Percentiles rank a stretch among this genome's conserved stretches.
These are phyloP conservation scores for Limulus polyphemus DNA, from an alignment of 2,888 invertebrate species.

Conservation along the genomic window DNA sequence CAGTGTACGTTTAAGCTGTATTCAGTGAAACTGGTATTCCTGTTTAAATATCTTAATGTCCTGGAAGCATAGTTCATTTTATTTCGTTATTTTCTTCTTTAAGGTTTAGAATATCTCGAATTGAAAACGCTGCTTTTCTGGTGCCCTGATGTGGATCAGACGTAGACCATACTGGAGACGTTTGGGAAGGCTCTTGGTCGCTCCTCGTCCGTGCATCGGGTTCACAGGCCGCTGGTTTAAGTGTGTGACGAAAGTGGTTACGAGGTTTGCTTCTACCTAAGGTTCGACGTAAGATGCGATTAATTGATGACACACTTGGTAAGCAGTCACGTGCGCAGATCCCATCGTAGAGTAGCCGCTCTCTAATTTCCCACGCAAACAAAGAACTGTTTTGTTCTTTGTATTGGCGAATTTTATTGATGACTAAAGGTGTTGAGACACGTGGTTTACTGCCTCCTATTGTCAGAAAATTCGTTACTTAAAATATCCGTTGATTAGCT, in stretches of 20 bases:
- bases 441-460: slow-evolving; percentile 31
- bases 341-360: slow-evolving; percentile 27
- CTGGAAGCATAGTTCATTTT: no score
- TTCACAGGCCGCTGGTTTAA: no score
- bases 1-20: no score
- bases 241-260: neutral
- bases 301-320: slow-evolving; percentile 31
- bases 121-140: no score
- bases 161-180: no score
- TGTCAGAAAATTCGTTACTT: neutral
- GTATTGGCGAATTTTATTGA: slow-evolving; percentile 29
- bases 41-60: no score
- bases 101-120: no score
- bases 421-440: slow-evolving; percentile 30
- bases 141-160: no score
- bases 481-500: neutral
- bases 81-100: no score
- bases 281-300: slow-evolving; percentile 28
- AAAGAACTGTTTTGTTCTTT: slow-evolving; percentile 28
- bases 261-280: neutral
- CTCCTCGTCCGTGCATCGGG: no score
- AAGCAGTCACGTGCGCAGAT: slow-evolving; percentile 28
- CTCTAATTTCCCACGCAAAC: slow-evolving; percentile 32
- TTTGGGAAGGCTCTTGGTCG: no score
- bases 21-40: no score